Evolutionary conservation across 2,113 vertebrate genomes (phyloP), one percentile per base, ranked within the genome.

Genomic region (Xenopus laevis): DNA sequence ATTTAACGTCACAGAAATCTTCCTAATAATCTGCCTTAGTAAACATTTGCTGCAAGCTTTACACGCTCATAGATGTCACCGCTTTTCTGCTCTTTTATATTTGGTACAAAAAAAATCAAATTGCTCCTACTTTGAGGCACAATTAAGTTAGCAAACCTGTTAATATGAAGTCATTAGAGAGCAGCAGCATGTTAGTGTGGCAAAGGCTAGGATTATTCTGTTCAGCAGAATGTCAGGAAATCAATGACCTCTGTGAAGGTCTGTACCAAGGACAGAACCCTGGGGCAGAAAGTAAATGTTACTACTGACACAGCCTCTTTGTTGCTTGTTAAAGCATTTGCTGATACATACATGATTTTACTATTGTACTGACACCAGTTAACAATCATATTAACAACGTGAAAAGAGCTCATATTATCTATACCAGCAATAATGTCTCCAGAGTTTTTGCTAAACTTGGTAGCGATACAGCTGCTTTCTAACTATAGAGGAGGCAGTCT

Each of bases 191-290:
- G 59, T 63, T 55, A 10, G 65, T 68, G 16, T 74, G 53, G 21
- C 64, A 50, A 30, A 30, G 40, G 21, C n/a, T 68, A 2, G 17
- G 46, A 57, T 70, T 15, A 64, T 30, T 44, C 15, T 63, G 66
- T 63, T 40, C 57, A 62, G n/a, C 57, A 45, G 18, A 69, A 75
- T 69, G 73, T 63, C 73, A 68, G 73, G n/a, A 68, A 75, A 75
- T 75, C 67, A 70, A 76, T 76, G 66, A 45, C 58, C 66, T 70
- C 61, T 75, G 47, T 75, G 59, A 69, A 75, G 64, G 72, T 74
- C 65, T 62, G 46, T 68, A 53, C 65, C 65, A 75, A 75, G 74
- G 74, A 64, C 74, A 76, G 65, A 69, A 47, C 53, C 57, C 60
- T 21, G 63, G 47, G 45, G 66, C 65, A 76, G 16, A 44, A 9